These are phyloP conservation scores for Ennomos fuscantarius DNA, from an alignment of 2,888 invertebrate species.

Conservation along the genomic window DNA sequence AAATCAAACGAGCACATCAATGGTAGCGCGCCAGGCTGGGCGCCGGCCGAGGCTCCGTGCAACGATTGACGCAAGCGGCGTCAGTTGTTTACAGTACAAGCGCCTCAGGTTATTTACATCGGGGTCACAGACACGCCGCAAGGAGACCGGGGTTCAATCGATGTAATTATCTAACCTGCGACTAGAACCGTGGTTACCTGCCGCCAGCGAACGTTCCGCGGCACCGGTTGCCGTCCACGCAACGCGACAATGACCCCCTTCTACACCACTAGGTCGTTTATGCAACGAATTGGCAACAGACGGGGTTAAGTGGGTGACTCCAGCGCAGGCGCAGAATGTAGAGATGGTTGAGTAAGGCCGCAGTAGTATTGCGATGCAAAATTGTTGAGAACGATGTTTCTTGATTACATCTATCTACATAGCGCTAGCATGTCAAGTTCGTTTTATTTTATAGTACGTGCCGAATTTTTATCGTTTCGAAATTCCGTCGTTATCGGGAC, in stretches of 20 bases:
- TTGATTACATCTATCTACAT: slow-evolving; percentile 36
- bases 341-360: slow-evolving; percentile 70
- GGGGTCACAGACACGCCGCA: slow-evolving; percentile 83
- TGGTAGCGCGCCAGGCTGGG: slow-evolving; percentile 48
- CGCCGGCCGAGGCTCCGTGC: slow-evolving; percentile 38
- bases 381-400: slow-evolving; percentile 40
- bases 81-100: slow-evolving; percentile 80
- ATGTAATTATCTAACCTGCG: slow-evolving; percentile 76
- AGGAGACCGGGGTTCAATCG: slow-evolving; percentile 78
- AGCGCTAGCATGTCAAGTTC: slow-evolving; percentile 48
- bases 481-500: slow-evolving; percentile 62
- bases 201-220: slow-evolving; percentile 9
- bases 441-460: slow-evolving; percentile 44
- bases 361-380: slow-evolving; percentile 46
- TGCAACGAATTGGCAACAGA: slow-evolving; percentile 75
- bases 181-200: slow-evolving; percentile 57
- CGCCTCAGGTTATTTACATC: slow-evolving; percentile 83
- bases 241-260: slow-evolving; percentile 81
- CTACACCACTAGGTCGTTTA: slow-evolving; percentile 77
- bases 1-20: slow-evolving; percentile 62
- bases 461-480: slow-evolving; percentile 62
- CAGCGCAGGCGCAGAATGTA: slow-evolving; percentile 60
- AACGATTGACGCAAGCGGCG: slow-evolving; percentile 78
- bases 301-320: slow-evolving; percentile 68
- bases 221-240: slow-evolving; percentile 53